Evolutionary conservation across 2,113 vertebrate genomes (phyloP), one percentile per base, ranked within the genome.

Genomic region (Microcebus jonahi): DNA sequence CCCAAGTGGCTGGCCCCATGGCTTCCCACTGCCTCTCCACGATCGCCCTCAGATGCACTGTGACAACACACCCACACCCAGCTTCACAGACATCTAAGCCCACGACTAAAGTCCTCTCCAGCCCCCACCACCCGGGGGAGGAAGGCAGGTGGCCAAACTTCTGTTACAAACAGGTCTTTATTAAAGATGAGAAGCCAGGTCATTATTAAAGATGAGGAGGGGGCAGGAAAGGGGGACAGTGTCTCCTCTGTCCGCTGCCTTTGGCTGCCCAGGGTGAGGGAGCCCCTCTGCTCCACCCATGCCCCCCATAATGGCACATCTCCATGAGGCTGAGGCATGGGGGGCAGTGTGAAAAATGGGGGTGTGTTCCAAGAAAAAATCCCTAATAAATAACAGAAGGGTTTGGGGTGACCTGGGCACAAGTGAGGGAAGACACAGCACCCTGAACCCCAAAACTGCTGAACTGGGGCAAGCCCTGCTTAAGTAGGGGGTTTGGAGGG

Each of bases 121-220:
- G 53, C 53, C 21, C 48, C 63, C 29, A 9, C 48, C 39, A 81
- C 76, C 53, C 15, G 21, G 55, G 63, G 73, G 48, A 95, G 95
- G 70, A 76, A 92, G 79, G 84, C 76, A 90, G 36, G 73, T 29
- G 36, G 90, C 80, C 95, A 92, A 87, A 77, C 48, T 86, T 98
- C 95, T 98, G 97, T 97, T 98, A 98, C 95, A 98, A 98, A 98
- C 93, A 96, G 95, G 93, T 98, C 84, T 98, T 98, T 98, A 98
- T 98, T 97, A 97, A 97, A 97, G 87, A 90, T 91, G 94, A 70
- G 36, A 67, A 88, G 70, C 81, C 79, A 63, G 77, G 55, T 89
- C 67, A 55, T 73, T 82, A 84, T 73, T 97, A 97, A 96, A 97
- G 96, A 89, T 93, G 88, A 86, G 18, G 86, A 82, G 48, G 75